These are phyloP conservation scores for Shargacucullia verbasci DNA, from an alignment of 2,888 invertebrate species.

Conservation along the genomic window DNA sequence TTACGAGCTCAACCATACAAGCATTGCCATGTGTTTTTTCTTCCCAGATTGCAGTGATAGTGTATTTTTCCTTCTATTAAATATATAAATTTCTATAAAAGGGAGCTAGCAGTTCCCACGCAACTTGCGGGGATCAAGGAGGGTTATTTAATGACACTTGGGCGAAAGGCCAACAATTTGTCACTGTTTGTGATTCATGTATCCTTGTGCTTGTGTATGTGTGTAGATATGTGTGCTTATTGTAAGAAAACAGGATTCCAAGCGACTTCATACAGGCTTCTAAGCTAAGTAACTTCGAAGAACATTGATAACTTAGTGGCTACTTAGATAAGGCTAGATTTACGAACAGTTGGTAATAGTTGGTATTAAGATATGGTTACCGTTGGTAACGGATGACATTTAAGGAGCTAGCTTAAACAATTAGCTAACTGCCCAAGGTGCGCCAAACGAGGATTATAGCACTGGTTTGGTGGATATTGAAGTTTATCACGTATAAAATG, in stretches of 20 bases:
- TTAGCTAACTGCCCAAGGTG: too few relatives aligned
- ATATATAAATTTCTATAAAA: constrained; percentile 37
- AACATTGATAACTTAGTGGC: too few relatives aligned
- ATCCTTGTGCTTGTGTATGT: constrained; percentile 5
- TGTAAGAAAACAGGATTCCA: constrained; percentile 17
- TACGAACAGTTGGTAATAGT: too few relatives aligned
- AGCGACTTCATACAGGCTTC: not conserved
- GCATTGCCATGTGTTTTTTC: too few relatives aligned
- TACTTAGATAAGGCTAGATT: too few relatives aligned
- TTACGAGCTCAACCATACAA: too few relatives aligned
- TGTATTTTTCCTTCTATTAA: constrained; percentile 13
- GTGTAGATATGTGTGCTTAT: not conserved
- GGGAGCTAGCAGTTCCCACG: constrained; percentile 41
- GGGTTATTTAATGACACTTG: constrained; percentile 50
- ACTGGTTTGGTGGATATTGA: too few relatives aligned
- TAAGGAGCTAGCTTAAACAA: too few relatives aligned
- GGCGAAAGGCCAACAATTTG: constrained; percentile 36
- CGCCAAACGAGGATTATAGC: too few relatives aligned
- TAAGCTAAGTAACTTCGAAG: not conserved
- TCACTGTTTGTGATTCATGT: constrained; percentile 26
- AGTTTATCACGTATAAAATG: too few relatives aligned
- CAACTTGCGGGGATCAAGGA: constrained; percentile 46
- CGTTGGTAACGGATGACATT: not conserved
- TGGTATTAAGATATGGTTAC: not conserved
- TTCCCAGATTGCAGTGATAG: not conserved